Conservation (phyloP, 2,797 vertebrate genomes). For the Falco peregrinus region DNA sequence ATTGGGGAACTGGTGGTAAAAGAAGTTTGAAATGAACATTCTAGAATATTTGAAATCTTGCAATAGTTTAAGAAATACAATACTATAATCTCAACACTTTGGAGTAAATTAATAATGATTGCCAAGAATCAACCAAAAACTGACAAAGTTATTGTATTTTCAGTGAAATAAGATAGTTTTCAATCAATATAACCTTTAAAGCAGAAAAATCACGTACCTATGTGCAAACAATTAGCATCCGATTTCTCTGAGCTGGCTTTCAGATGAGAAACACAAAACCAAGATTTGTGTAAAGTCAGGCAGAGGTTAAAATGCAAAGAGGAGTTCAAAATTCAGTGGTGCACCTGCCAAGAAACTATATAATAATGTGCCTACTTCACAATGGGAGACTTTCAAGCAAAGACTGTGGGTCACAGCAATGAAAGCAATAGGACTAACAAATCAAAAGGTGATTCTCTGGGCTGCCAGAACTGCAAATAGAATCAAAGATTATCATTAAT, state of each 20-base stretch:
- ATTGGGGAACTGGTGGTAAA: neutral
- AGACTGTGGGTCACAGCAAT: neutral
- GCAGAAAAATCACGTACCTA: neutral
- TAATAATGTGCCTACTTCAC: neutral
- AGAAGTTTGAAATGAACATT: neutral
- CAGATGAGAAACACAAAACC: neutral
- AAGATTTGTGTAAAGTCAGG: neutral
- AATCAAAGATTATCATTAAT: neutral
- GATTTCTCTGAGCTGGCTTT: neutral
- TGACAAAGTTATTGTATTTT: neutral
- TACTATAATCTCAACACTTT: neutral
- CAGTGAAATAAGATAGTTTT: neutral
- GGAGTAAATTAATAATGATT: neutral
- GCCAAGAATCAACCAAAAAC: neutral
- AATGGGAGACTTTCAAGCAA: neutral
- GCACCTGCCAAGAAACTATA: neutral
- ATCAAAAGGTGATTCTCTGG: neutral
- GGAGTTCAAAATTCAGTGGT: neutral
- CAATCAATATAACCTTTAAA: neutral
- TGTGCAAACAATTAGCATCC: neutral
- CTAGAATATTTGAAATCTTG: neutral
- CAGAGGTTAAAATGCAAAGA: neutral
- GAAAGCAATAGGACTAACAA: neutral
- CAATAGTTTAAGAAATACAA: neutral
- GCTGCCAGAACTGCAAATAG: neutral